Conservation (phyloP, 2,113 vertebrate species). For the Neogobius melanostomus region DNA sequence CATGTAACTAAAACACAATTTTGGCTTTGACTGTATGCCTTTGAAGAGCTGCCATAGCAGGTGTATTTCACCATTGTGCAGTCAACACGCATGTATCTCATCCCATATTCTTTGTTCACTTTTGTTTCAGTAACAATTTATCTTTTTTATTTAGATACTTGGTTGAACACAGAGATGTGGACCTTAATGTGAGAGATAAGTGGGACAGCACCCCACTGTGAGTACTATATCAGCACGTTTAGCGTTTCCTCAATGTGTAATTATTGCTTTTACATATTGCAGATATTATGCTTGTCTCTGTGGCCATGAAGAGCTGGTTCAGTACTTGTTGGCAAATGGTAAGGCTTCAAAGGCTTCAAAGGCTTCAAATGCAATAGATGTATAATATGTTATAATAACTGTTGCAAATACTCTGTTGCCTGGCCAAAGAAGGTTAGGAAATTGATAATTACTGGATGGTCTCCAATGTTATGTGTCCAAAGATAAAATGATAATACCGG, state of each 20-base stretch:
- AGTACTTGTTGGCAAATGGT: slow-evolving; percentile 93
- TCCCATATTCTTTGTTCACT: background rate
- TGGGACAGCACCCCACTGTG: slow-evolving; percentile 98
- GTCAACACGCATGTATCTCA: background rate
- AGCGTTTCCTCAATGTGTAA: background rate
- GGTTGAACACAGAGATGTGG: slow-evolving; percentile 95
- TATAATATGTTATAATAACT: background rate
- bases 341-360: slow-evolving; percentile 62
- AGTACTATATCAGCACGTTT: slow-evolving; percentile 62
- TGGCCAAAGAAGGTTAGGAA: too few species aligned
- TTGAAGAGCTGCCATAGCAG: too few species aligned
- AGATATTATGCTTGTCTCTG: slow-evolving; percentile 98
- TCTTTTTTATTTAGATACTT: slow-evolving; percentile 82
- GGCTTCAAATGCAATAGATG: background rate
- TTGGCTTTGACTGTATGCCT: too few species aligned
- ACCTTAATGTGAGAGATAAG: slow-evolving; percentile 94
- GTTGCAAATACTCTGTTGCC: too few species aligned
- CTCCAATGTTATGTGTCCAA: too few species aligned
- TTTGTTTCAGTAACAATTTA: background rate
- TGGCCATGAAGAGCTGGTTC: slow-evolving; percentile 94
- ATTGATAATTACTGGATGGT: too few species aligned
- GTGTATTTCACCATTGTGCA: too few species aligned
- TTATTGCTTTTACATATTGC: background rate
- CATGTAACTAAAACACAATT: too few species aligned
- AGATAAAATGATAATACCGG: too few species aligned